Percentiles rank a stretch among this genome's conserved stretches.
Conservation (phyloP, 2,113 vertebrate genomes). For the Sinocyclocheilus anophthalmus region DNA sequence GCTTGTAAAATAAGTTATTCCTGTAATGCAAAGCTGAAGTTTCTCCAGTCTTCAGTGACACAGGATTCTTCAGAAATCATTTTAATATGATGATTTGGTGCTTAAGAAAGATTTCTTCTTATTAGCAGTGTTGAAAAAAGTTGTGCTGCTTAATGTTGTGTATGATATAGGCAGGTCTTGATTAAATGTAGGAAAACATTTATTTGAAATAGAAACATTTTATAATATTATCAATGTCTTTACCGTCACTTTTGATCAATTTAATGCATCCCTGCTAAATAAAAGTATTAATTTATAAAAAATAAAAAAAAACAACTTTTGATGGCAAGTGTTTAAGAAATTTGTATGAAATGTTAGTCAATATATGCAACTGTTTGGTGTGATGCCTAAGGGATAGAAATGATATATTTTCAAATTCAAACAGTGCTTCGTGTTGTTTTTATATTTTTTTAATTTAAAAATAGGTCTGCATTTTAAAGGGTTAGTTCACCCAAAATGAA, state of each 20-base stretch:
- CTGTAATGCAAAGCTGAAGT: not conserved
- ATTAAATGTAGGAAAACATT: not conserved
- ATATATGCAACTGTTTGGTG: not conserved
- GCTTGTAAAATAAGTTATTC: not conserved
- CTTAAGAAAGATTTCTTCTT: not conserved
- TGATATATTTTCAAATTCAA: not conserved
- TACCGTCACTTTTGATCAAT: not conserved
- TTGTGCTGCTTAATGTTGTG: not conserved
- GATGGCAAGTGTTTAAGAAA: not conserved
- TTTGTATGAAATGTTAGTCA: not conserved
- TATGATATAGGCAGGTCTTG: not conserved
- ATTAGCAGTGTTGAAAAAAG: not conserved
- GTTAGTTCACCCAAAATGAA: too few relatives aligned
- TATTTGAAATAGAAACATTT: not conserved
- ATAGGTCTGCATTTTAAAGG: too few relatives aligned
- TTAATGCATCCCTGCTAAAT: not conserved
- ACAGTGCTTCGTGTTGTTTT: not conserved
- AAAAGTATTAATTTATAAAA: not conserved
- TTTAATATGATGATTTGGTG: not conserved
- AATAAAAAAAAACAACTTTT: too few relatives aligned
- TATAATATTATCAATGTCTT: not conserved
- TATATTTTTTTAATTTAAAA: not conserved
- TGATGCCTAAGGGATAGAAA: not conserved
- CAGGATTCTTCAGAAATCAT: not conserved
- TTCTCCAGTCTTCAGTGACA: not conserved